A percentile compares a stretch with the other conserved stretches of the same genome.
Evolutionary conservation across 1,140 invertebrate species (phyloP).

Genomic region (Rhyzopertha dominica): DNA sequence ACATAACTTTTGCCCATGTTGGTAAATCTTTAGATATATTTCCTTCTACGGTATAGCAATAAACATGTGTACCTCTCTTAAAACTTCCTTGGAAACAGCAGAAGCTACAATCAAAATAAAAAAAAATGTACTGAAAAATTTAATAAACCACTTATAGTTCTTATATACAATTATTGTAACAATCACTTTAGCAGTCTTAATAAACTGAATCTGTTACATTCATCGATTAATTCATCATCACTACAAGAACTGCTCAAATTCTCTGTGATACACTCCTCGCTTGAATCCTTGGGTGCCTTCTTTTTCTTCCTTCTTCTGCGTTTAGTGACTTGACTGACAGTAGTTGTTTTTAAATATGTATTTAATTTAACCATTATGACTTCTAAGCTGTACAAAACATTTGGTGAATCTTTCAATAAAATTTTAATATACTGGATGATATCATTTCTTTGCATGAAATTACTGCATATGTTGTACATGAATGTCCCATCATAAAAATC

Average conservation of each 20-base stretch:
- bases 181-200: too few relatives aligned
- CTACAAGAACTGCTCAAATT: too few relatives aligned
- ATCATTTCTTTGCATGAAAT: slow-evolving; percentile 30
- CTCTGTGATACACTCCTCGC: neutral
- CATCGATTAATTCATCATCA: slow-evolving; percentile 2
- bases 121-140: too few relatives aligned
- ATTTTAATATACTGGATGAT: slow-evolving; percentile 22
- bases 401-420: slow-evolving; percentile 20
- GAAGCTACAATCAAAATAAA: too few relatives aligned
- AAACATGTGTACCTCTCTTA: too few relatives aligned
- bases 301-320: slow-evolving; percentile 7
- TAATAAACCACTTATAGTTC: too few relatives aligned
- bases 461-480: slow-evolving; percentile 60
- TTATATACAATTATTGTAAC: too few relatives aligned
- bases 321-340: neutral
- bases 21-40: too few relatives aligned
- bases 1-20: too few relatives aligned
- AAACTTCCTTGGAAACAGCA: too few relatives aligned
- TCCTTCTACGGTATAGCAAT: too few relatives aligned
- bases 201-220: too few relatives aligned
- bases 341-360: neutral
- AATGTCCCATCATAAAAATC: slow-evolving; percentile 67
- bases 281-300: neutral
- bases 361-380: slow-evolving; percentile 17
- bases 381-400: slow-evolving; percentile 18